Evolutionary conservation across 2,113 vertebrate species (phyloP).

Genomic region (Zeus faber): DNA sequence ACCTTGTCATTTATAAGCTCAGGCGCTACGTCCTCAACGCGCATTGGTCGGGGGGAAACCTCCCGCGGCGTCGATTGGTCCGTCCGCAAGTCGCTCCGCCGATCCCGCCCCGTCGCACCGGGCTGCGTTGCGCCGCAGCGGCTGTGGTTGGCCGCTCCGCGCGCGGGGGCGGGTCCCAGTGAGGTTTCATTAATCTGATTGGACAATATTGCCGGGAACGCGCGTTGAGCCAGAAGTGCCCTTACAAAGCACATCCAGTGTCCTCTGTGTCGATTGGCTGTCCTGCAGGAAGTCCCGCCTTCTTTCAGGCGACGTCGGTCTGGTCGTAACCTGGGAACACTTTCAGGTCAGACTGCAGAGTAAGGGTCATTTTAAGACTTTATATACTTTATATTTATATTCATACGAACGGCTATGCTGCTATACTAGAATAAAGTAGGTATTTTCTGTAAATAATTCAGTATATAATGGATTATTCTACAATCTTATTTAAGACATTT

Average conservation of each 20-base stretch:
- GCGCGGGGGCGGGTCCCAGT: no score
- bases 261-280: slow-evolving; percentile 41
- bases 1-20: slow-evolving; percentile 76
- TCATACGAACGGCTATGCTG: no score
- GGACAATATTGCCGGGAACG: slow-evolving; percentile 36
- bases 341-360: neutral
- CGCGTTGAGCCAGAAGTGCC: slow-evolving; percentile 16
- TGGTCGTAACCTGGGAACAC: no score
- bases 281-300: slow-evolving; percentile 48
- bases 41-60: slow-evolving; percentile 52
- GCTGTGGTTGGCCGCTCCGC: no score
- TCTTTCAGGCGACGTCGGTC: neutral
- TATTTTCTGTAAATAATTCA: no score
- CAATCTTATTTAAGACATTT: no score
- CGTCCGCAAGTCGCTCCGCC: neutral
- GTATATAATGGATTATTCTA: no score
- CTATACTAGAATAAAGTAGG: no score
- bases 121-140: neutral
- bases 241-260: slow-evolving; percentile 54
- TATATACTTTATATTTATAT: no score
- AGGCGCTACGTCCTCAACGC: slow-evolving; percentile 60
- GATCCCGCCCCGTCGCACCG: slow-evolving; percentile 4
- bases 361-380: no score
- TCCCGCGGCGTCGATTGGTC: slow-evolving; percentile 30
- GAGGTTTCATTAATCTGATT: slow-evolving; percentile 44